These are phyloP conservation scores for Poecilia gillii DNA, from an alignment of 2,797 vertebrate species.

Conservation along the genomic window DNA sequence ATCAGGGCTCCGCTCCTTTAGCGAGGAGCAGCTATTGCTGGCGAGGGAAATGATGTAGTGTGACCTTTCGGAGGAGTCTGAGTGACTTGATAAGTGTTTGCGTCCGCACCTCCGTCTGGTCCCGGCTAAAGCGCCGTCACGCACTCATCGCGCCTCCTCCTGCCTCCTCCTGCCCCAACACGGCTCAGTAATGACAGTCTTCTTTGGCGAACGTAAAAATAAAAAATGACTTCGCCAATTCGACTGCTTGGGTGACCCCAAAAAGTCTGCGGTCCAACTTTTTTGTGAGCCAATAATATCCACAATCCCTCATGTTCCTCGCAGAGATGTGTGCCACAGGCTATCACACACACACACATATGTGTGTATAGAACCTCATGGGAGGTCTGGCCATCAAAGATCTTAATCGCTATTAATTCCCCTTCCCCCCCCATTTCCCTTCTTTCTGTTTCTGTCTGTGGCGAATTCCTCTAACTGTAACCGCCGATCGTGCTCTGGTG, in stretches of 20 bases:
- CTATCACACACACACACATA: neutral
- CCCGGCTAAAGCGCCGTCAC: constrained; percentile 62
- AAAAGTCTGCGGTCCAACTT: constrained; percentile 62
- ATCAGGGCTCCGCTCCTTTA: constrained; percentile 67
- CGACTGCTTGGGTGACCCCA: constrained; percentile 55
- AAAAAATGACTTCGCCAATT: constrained; percentile 31
- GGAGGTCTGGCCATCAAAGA: constrained; percentile 65
- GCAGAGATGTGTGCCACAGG: constrained; percentile 41
- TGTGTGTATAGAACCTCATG: constrained; percentile 51
- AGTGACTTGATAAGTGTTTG: constrained; percentile 23
- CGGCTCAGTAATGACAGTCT: constrained; percentile 56
- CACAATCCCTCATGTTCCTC: constrained; percentile 47
- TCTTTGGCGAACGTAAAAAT: constrained; percentile 26
- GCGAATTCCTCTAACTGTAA: constrained; percentile 47
- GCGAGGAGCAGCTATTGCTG: constrained; percentile 63
- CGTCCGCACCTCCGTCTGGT: constrained; percentile 51
- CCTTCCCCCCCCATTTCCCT: neutral
- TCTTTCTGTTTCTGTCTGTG: constrained; percentile 14
- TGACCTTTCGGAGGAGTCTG: constrained; percentile 76
- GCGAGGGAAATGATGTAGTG: constrained; percentile 79
- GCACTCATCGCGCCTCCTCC: constrained; percentile 59
- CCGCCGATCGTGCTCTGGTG: constrained; percentile 34
- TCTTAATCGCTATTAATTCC: constrained; percentile 53
- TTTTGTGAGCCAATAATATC: constrained; percentile 59
- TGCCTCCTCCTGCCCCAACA: constrained; percentile 47